A percentile compares a stretch with the other conserved stretches of the same genome.
Evolutionary conservation across 2,888 invertebrate species (phyloP).

Genomic region (Mimas tiliae): DNA sequence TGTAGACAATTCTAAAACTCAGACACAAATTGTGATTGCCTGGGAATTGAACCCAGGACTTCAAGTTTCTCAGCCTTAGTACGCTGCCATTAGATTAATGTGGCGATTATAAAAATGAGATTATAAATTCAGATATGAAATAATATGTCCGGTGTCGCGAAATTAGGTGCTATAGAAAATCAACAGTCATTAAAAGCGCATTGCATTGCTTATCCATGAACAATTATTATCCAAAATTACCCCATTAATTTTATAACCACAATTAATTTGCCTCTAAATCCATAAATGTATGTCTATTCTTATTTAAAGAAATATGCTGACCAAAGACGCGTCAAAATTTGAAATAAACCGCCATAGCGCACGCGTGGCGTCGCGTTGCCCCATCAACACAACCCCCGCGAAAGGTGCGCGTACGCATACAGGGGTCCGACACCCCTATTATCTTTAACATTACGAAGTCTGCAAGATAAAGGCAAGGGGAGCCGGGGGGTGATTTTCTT

Average conservation of each 20-base stretch:
- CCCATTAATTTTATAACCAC: neutral
- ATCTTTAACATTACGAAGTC: slow-evolving; percentile 83
- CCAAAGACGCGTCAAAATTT: slow-evolving; percentile 60
- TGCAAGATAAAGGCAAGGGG: slow-evolving; percentile 84
- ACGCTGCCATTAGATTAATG: no score
- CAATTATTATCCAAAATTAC: neutral
- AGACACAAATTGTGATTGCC: no score
- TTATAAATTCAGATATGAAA: no score
- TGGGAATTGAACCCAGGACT: no score
- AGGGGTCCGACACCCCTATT: slow-evolving; percentile 79
- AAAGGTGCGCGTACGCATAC: slow-evolving; percentile 74
- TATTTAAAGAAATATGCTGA: no score
- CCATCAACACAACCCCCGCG: slow-evolving; percentile 67
- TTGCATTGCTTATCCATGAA: neutral
- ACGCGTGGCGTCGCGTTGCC: slow-evolving; percentile 58
- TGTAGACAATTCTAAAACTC: no score
- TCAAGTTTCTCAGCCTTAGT: no score
- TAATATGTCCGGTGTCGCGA: no score
- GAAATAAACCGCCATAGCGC: slow-evolving; percentile 75
- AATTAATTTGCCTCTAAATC: neutral
- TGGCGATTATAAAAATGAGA: no score
- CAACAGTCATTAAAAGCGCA: neutral
- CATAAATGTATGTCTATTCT: neutral
- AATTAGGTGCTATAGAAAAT: no score
- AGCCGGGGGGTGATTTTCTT: slow-evolving; percentile 82